These are phyloP conservation scores for Lampris incognitus DNA, from an alignment of 2,113 vertebrate genomes.

Conservation along the genomic window DNA sequence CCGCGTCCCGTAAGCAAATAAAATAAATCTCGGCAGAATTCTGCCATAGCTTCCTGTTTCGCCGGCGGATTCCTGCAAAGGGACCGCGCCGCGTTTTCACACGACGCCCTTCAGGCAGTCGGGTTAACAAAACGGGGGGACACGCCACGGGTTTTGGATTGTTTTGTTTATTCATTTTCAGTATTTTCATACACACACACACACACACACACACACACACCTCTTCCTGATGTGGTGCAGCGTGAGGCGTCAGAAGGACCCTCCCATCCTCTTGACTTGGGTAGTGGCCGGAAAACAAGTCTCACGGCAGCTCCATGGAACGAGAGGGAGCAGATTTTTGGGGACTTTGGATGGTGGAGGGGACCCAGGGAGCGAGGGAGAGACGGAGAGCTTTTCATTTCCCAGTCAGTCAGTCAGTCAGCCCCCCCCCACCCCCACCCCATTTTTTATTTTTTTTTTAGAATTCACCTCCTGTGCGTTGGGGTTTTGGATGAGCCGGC, in stretches of 20 bases:
- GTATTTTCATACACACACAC: too few relatives aligned
- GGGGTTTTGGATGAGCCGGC: conserved; percentile 62
- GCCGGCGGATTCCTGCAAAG: conserved; percentile 74
- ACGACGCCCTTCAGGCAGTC: conserved; percentile 12
- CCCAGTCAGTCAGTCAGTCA: conserved; percentile 61
- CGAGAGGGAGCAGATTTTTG: conserved; percentile 55
- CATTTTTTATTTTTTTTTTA: too few relatives aligned
- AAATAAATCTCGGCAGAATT: conserved; percentile 83
- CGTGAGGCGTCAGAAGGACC: too few relatives aligned
- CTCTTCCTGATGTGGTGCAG: too few relatives aligned
- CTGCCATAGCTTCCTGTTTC: conserved; percentile 85
- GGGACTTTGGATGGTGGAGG: conserved; percentile 39
- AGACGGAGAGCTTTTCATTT: conserved; percentile 58
- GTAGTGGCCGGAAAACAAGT: conserved; percentile 40
- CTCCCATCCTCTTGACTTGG: too few relatives aligned
- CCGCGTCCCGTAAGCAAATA: conserved; percentile 85
- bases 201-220: too few relatives aligned
- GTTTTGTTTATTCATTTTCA: too few relatives aligned
- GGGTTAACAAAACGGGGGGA: too few relatives aligned
- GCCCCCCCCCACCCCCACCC: conserved; percentile 25
- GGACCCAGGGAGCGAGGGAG: conserved; percentile 13
- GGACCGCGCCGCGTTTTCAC: conserved; percentile 72
- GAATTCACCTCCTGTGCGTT: conserved; percentile 5
- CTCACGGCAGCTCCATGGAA: conserved; percentile 59
- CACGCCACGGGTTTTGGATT: too few relatives aligned